Conservation (phyloP, 2,113 vertebrate genomes). For the Manacus vitellinus region DNA sequence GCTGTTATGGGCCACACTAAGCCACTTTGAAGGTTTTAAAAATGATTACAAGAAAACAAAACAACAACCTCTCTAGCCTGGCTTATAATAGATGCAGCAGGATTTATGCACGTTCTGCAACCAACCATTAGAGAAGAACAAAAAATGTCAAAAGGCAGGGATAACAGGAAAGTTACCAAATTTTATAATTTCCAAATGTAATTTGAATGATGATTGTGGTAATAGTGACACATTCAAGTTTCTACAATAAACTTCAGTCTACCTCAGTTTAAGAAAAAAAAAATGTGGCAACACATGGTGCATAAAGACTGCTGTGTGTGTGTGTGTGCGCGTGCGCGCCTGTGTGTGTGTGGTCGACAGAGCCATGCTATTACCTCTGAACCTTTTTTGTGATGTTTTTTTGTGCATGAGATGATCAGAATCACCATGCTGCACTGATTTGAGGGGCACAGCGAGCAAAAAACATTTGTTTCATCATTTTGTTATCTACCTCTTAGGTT, state of each 20-base stretch:
- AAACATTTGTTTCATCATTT: slow-evolving; percentile 85
- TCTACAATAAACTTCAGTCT: slow-evolving; percentile 89
- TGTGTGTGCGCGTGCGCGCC: slow-evolving; percentile 61
- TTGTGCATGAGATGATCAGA: slow-evolving; percentile 82
- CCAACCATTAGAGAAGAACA: slow-evolving; percentile 72
- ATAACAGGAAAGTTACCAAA: slow-evolving; percentile 74
- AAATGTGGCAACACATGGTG: slow-evolving; percentile 79
- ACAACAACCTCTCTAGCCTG: slow-evolving; percentile 71
- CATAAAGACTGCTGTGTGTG: slow-evolving; percentile 81
- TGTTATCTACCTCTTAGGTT: slow-evolving; percentile 95
- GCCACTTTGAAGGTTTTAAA: slow-evolving; percentile 76
- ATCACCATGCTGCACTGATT: slow-evolving; percentile 83
- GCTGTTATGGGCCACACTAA: slow-evolving; percentile 80
- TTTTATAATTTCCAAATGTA: slow-evolving; percentile 85
- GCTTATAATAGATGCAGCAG: slow-evolving; percentile 75
- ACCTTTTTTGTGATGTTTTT: slow-evolving; percentile 81
- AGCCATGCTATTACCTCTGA: slow-evolving; percentile 87
- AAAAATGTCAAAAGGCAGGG: slow-evolving; percentile 75
- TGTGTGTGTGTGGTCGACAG: slow-evolving; percentile 79
- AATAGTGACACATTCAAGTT: slow-evolving; percentile 87
- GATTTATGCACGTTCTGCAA: slow-evolving; percentile 79
- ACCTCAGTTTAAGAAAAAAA: slow-evolving; percentile 88
- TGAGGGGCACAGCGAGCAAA: slow-evolving; percentile 88
- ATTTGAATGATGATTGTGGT: slow-evolving; percentile 90
- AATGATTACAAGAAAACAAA: slow-evolving; percentile 37